Base-by-base conservation (phyloP, 2,797 vertebrate genomes). In the Urocyon cinereoargenteus region DNA sequence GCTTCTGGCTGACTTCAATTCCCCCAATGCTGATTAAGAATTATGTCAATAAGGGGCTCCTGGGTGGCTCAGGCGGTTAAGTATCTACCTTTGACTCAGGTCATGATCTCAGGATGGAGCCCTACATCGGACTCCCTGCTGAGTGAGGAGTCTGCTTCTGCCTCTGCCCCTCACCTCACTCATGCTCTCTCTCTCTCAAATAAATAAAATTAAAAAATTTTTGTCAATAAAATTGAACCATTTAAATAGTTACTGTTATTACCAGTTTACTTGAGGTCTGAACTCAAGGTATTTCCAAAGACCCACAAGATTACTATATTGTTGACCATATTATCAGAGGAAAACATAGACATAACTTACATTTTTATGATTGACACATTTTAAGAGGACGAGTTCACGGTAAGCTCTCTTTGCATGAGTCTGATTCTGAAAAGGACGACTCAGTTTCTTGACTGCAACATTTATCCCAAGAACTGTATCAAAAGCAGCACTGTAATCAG, bases 361-460 rank as follows among this genome's bases (percentile, higher is more conserved):
- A 97, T 99, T 99, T 99, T 99, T 99, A 99, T 99, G 99, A 98
- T 99, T 99, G 98, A 99, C 99, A 98, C 99, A 99, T 98, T 99
- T 99, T 86, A 99, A 98, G 96, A 99, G 99, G 98, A 99, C 99
- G 93, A 99, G 99, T 97, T 99, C 99, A 97, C 99, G 99, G 98
- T 99, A 99, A 95, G 99, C 99, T 84, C 99, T 99, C 96, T 99
- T 99, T 36, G 99, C 99, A 66, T 99, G 99, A 51, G 99, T 99
- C 98, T 99, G 99, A 98, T 99, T 99, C 98, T 99, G 99, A 98
- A 99, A 99, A 93, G 99, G 99, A 96, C 99, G 99, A 98, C 99
- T 99, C 95, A 99, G 98, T 98, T 99, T 99, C 98, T 99, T 99
- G 95, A 99, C 99, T 55, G 99, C 99, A 98, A 99, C 99, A 24